phyloP scores from a whole-genome alignment of 2,113 vertebrate species.

The Bucco capensis region DNA sequence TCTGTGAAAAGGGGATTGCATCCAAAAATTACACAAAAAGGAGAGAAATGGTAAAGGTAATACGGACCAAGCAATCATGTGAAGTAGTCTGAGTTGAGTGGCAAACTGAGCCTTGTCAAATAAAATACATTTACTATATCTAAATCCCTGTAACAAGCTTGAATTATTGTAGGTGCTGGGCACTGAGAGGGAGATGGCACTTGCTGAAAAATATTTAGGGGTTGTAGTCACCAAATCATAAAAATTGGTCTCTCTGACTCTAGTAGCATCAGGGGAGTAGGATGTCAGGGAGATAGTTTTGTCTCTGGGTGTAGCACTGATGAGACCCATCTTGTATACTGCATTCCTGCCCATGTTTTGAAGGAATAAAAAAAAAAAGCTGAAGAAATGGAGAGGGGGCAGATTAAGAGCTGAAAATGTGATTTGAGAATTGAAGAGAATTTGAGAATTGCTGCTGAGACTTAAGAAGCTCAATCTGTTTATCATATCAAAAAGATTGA shows the following conservation, averaged over 20 bases:
- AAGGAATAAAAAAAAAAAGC: neutral
- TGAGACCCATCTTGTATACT: neutral
- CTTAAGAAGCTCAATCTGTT: constrained; percentile 47
- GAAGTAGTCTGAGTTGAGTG: neutral
- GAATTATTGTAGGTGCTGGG: neutral
- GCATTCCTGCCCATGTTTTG: neutral
- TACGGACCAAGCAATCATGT: neutral
- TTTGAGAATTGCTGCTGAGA: constrained; percentile 36
- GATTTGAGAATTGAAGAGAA: constrained; percentile 33
- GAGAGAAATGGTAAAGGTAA: neutral
- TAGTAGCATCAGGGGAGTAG: neutral
- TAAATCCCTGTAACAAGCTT: neutral
- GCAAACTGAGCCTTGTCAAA: neutral
- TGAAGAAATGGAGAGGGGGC: neutral
- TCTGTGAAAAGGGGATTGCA: neutral
- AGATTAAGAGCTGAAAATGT: constrained; percentile 31
- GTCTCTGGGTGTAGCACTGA: neutral
- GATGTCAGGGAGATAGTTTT: neutral
- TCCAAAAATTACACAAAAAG: neutral
- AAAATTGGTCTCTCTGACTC: neutral
- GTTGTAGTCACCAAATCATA: neutral
- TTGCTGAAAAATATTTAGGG: neutral
- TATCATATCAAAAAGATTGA: constrained; percentile 38
- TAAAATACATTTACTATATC: neutral
- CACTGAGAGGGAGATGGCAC: neutral